Percentiles rank a stretch among this genome's conserved stretches.
phyloP scores from a whole-genome alignment of 2,888 invertebrate species.

The Drosophila basisetae region DNA sequence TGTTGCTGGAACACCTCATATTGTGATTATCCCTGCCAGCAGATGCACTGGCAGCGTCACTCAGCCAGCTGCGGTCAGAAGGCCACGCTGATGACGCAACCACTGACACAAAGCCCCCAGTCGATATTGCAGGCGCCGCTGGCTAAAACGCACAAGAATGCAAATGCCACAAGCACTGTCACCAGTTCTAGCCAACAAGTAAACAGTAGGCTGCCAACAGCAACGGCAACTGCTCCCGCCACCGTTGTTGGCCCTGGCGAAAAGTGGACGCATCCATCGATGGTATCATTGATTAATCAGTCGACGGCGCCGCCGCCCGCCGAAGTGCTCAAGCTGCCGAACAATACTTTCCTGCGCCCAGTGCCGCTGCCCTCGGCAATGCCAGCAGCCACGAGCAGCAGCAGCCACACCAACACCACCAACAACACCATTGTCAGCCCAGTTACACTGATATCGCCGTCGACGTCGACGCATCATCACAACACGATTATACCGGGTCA shows the following conservation, averaged over 20 bases:
- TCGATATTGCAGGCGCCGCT: conserved; percentile 18
- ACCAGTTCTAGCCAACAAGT: conserved; percentile 34
- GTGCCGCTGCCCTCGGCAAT: conserved; percentile 56
- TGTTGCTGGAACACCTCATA: conserved; percentile 99
- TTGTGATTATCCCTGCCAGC: conserved; percentile 95
- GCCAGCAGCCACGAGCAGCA: conserved; percentile 38
- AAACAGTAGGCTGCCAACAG: conserved; percentile 28
- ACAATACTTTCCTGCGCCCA: conserved; percentile 82
- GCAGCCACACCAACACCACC: conserved; percentile 27
- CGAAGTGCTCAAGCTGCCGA: conserved; percentile 80
- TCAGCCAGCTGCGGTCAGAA: conserved; percentile 75
- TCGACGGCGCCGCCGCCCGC: conserved; percentile 53
- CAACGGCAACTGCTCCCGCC: neutral
- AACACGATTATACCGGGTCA: conserved; percentile 39
- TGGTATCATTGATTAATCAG: conserved; percentile 51
- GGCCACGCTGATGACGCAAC: conserved; percentile 33
- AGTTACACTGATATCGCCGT: conserved; percentile 50
- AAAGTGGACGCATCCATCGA: conserved; percentile 59
- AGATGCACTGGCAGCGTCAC: conserved; percentile 93
- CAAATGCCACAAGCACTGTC: conserved; percentile 1
- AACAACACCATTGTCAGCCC: conserved; percentile 32
- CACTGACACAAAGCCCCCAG: neutral
- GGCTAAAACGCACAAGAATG: conserved; percentile 27
- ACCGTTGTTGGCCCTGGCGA: conserved; percentile 37
- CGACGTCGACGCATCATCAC: conserved; percentile 43